A percentile compares a stretch with the other conserved stretches of the same genome.
Conservation (phyloP, 1,140 invertebrate species). For the Zaprionus lachaisei region DNA sequence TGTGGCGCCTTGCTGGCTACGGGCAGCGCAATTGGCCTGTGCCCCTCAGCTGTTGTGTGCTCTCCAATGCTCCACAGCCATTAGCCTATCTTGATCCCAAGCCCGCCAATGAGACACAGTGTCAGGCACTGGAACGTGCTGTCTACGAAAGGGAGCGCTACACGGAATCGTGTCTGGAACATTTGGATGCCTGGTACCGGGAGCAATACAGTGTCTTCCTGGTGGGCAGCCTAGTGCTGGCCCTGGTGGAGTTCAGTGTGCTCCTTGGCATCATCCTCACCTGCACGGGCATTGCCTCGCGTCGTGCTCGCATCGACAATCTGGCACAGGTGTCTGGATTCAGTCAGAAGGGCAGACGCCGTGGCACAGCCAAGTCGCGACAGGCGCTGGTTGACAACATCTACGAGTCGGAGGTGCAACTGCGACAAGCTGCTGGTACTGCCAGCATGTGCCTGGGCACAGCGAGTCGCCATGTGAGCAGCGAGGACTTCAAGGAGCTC, state of each 20-base stretch:
- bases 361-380: constrained; percentile 45
- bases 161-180: constrained; percentile 88
- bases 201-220: constrained; percentile 91
- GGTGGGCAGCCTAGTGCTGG: constrained; percentile 87
- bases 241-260: constrained; percentile 89
- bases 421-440: constrained; percentile 32
- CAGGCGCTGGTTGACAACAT: constrained; percentile 74
- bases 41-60: constrained; percentile 91
- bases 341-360: constrained; percentile 28
- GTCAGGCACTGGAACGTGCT: constrained; percentile 88
- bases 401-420: constrained; percentile 73
- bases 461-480: constrained; percentile 50
- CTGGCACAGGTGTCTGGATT: neutral
- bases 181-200: constrained; percentile 91
- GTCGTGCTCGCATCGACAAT: constrained; percentile 44
- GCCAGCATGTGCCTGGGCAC: constrained; percentile 36
- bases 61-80: constrained; percentile 87
- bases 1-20: constrained; percentile 91
- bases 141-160: constrained; percentile 88
- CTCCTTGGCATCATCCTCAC: constrained; percentile 89
- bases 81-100: constrained; percentile 91
- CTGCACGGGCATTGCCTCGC: constrained; percentile 86
- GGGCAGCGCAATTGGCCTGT: constrained; percentile 90
- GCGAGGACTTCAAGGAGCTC: constrained; percentile 73
- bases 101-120: constrained; percentile 89